A percentile compares a stretch with the other conserved stretches of the same genome.
Conservation (phyloP, 2,888 invertebrate genomes). For the Amphipyra berbera region DNA sequence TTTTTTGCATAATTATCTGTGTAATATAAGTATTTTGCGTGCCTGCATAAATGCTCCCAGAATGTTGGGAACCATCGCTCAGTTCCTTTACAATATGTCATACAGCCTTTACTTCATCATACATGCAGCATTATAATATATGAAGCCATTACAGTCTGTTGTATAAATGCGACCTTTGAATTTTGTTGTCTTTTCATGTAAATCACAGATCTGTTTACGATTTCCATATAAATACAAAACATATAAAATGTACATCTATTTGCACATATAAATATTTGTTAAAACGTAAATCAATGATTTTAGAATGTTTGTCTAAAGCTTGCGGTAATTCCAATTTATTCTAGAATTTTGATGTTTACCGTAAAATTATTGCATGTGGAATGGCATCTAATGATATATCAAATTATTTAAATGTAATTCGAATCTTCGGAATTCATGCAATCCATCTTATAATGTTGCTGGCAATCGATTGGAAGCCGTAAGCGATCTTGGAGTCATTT, state of each 20-base stretch:
- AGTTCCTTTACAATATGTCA: slow-evolving; percentile 37
- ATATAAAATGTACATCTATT: slow-evolving; percentile 15
- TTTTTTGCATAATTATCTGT: no score
- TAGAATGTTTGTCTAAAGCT: slow-evolving; percentile 15
- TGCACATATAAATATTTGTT: no score
- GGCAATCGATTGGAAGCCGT: slow-evolving; percentile 11
- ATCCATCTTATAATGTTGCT: slow-evolving; percentile 19
- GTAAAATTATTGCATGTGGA: not conserved
- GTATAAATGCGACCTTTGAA: slow-evolving; percentile 31
- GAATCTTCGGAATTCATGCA: slow-evolving; percentile 3
- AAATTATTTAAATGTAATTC: slow-evolving; percentile 28
- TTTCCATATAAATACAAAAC: slow-evolving; percentile 52
- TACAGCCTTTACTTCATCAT: slow-evolving; percentile 43
- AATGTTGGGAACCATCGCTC: slow-evolving; percentile 35
- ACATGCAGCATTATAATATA: slow-evolving; percentile 43
- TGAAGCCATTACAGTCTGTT: slow-evolving; percentile 43
- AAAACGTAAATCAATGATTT: slow-evolving; percentile 15
- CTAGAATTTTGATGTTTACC: slow-evolving; percentile 12
- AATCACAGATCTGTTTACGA: slow-evolving; percentile 32
- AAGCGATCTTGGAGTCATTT: slow-evolving; percentile 22
- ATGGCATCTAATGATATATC: slow-evolving; percentile 19
- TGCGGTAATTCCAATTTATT: slow-evolving; percentile 1
- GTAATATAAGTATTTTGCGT: not conserved
- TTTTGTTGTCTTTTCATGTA: slow-evolving; percentile 37
- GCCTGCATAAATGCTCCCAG: no score